These are phyloP conservation scores for Teleiodes luculella DNA, from an alignment of 2,888 invertebrate genomes.

Conservation along the genomic window DNA sequence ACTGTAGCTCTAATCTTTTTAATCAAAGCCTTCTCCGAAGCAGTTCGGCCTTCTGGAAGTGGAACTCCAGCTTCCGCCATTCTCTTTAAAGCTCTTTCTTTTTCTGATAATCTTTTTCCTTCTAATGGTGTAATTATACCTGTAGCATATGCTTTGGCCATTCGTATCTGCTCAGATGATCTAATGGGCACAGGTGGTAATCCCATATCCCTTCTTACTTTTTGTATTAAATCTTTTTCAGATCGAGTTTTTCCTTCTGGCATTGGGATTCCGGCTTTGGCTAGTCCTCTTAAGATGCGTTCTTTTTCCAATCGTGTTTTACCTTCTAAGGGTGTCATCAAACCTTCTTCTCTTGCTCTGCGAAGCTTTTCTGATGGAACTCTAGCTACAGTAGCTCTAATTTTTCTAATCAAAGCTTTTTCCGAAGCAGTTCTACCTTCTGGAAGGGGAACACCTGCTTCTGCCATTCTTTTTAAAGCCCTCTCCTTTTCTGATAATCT, in stretches of 20 bases:
- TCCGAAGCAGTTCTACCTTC: slow-evolving; percentile 33
- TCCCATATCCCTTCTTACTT: slow-evolving; percentile 26
- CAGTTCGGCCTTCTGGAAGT: slow-evolving; percentile 33
- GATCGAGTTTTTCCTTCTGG: slow-evolving; percentile 39
- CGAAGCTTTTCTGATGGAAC: slow-evolving; percentile 23
- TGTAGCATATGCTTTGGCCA: slow-evolving; percentile 26
- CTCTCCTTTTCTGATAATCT: slow-evolving; percentile 29
- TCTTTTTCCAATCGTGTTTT: slow-evolving; percentile 31
- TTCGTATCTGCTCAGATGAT: slow-evolving; percentile 17
- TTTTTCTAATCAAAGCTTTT: slow-evolving; percentile 16
- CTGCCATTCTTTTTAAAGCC: slow-evolving; percentile 31
- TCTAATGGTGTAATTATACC: slow-evolving; percentile 31
- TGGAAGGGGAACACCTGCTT: slow-evolving; percentile 33
- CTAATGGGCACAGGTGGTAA: slow-evolving; percentile 34
- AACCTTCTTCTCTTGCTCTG: slow-evolving; percentile 26
- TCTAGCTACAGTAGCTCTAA: slow-evolving; percentile 5
- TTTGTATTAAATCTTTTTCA: slow-evolving; percentile 35
- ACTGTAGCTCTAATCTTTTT: slow-evolving; percentile 22
- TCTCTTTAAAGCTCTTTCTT: slow-evolving; percentile 24
- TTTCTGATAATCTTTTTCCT: slow-evolving; percentile 29
- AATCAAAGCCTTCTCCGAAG: slow-evolving; percentile 31
- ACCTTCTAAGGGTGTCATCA: slow-evolving; percentile 36
- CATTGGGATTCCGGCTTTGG: slow-evolving; percentile 21
- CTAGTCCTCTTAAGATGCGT: slow-evolving; percentile 22
- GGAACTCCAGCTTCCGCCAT: slow-evolving; percentile 29